Conservation (phyloP, 35 echinoderm and acorn worm genomes). For the Hemicentrotus pulcherrimus region DNA sequence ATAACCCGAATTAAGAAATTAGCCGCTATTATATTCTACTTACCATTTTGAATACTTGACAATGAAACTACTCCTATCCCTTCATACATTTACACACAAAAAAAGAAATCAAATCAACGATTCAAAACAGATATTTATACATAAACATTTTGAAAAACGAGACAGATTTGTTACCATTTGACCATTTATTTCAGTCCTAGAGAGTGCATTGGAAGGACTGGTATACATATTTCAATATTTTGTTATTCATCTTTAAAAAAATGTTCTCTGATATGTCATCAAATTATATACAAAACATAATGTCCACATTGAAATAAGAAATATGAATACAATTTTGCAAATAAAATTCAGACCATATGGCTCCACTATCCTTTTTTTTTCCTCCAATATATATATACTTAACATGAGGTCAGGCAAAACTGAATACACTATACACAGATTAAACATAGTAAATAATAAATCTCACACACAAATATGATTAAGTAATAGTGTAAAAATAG, state of each 20-base stretch:
- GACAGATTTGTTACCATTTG: neutral
- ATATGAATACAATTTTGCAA: neutral
- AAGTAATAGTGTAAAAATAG: neutral
- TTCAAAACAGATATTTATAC: neutral
- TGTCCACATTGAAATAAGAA: neutral
- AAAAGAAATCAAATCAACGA: too few relatives aligned
- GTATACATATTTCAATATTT: neutral
- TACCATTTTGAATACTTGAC: neutral
- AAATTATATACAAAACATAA: slow-evolving; percentile 5
- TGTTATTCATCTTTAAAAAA: neutral
- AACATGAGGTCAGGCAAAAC: neutral
- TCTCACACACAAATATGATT: neutral
- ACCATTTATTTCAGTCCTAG: neutral
- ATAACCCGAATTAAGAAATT: neutral
- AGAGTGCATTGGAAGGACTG: neutral
- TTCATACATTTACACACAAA: neutral
- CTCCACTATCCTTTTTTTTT: neutral
- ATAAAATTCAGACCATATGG: neutral
- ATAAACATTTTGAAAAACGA: neutral
- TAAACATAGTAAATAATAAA: neutral
- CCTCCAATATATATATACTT: neutral
- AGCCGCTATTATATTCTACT: neutral
- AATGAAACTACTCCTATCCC: neutral
- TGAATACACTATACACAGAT: neutral
- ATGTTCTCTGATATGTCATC: neutral